These are phyloP conservation scores for Pipistrellus pygmaeus DNA, from an alignment of 2,797 vertebrate genomes.

Conservation along the genomic window DNA sequence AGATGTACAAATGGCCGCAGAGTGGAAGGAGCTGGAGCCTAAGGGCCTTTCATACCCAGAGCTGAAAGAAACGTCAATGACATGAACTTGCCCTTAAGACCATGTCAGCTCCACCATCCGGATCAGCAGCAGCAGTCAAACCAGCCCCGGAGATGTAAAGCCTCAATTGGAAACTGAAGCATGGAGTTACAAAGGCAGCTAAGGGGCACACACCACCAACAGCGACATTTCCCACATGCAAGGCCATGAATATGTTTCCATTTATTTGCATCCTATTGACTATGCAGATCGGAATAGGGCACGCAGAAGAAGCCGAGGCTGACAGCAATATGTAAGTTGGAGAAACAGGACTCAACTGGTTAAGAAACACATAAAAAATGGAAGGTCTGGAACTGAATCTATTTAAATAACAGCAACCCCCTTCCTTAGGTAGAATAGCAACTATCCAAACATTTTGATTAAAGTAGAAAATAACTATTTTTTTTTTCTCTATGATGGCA, in stretches of 20 bases:
- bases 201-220: neutral
- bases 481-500: neutral
- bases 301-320: neutral
- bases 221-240: conserved; percentile 17
- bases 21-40: neutral
- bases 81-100: neutral
- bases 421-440: neutral
- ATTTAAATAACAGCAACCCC: neutral
- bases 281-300: conserved; percentile 58
- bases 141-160: neutral
- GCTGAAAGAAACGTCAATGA: neutral
- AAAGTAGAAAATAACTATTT: neutral
- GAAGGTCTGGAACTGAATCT: neutral
- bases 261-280: conserved; percentile 67
- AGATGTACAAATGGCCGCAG: neutral
- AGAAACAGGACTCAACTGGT: neutral
- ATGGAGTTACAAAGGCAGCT: neutral
- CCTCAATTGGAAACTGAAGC: neutral
- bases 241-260: conserved; percentile 60
- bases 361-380: neutral
- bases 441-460: neutral
- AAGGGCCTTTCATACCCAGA: neutral
- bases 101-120: neutral
- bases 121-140: neutral
- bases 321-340: neutral